A percentile compares a stretch with the other conserved stretches of the same genome.
These are phyloP conservation scores for Papilio machaon DNA, from an alignment of 1,140 invertebrate genomes.

Conservation along the genomic window DNA sequence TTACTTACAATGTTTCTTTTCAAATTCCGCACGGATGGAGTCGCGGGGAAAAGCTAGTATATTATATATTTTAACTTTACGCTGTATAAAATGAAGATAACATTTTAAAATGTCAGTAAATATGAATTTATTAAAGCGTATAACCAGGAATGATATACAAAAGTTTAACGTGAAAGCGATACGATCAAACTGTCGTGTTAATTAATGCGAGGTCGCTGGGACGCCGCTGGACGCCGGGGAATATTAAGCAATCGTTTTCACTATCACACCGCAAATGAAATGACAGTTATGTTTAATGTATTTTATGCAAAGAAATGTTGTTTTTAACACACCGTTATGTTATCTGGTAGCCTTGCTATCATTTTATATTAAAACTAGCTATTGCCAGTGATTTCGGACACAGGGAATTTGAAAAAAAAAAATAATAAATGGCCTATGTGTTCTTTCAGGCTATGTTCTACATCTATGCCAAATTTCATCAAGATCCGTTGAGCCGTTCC, in stretches of 20 bases:
- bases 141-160: slow-evolving; percentile 4
- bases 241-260: slow-evolving; percentile 9
- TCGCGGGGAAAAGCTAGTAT: too few relatives aligned
- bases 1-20: neutral
- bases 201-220: slow-evolving; percentile 6
- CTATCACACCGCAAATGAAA: neutral
- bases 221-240: neutral
- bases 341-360: neutral
- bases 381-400: too few relatives aligned
- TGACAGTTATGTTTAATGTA: neutral
- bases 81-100: neutral
- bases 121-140: neutral
- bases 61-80: neutral
- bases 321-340: neutral
- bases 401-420: too few relatives aligned
- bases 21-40: neutral
- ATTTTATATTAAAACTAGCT: neutral
- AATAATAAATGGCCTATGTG: too few relatives aligned
- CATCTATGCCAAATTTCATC: too few relatives aligned
- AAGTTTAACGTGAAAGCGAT: slow-evolving; percentile 17
- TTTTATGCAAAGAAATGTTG: neutral
- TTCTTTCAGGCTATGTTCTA: too few relatives aligned
- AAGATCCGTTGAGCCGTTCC: too few relatives aligned
- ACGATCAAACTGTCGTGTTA: slow-evolving; percentile 11
- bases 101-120: neutral